Evolutionary conservation across 2,888 invertebrate species (phyloP), one percentile per base, ranked within the genome.

Genomic region (Sceliomorpha sp.): DNA sequence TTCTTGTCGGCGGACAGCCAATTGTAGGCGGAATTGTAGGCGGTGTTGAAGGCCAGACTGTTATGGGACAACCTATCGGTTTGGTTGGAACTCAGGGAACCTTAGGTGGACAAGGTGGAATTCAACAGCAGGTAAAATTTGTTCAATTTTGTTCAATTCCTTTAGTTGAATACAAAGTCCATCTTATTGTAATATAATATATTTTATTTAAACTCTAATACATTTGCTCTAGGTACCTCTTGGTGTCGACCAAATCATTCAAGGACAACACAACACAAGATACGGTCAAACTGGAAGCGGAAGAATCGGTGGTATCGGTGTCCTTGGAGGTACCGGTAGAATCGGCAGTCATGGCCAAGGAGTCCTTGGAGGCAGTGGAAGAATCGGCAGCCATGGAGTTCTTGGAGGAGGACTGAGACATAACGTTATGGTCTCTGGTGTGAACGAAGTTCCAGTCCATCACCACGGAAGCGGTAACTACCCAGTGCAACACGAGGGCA

Each of bases 401-500:
- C 66, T 69, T 15, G 72, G 63, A 4, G 72, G 63, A 4, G 51
- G 50, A 4, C 13, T 39, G 7, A 14, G 31, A 7, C 34, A 9
- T 14, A 20, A 26, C 0, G 32, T 9, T 13, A 51, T 53, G 6
- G 44, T 36, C 5, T 48, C 45, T 26, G 39, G 51, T 9, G 56
- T 39, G 12, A 34, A 17, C 26, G 70, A 55, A 7, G n/a, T 51
- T 31, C 34, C 34, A 3, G 64, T 60, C 8, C 71, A 63, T 2
- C 71, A 72, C 26, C 77, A 79, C 53, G 76, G 69, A 0, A 82
- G 79, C 36, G 80, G 80, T 31, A 64, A 62, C 36, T 80, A 74
- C 63, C 78, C 81, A 45, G 74, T 74, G 1, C 70, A 72, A 42
- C 63, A 73, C 39, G 71, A 68, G 26, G 8, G 64, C 1, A 32